Evolutionary conservation across 2,888 invertebrate species (phyloP).

Genomic region (Mythimna vitellina): DNA sequence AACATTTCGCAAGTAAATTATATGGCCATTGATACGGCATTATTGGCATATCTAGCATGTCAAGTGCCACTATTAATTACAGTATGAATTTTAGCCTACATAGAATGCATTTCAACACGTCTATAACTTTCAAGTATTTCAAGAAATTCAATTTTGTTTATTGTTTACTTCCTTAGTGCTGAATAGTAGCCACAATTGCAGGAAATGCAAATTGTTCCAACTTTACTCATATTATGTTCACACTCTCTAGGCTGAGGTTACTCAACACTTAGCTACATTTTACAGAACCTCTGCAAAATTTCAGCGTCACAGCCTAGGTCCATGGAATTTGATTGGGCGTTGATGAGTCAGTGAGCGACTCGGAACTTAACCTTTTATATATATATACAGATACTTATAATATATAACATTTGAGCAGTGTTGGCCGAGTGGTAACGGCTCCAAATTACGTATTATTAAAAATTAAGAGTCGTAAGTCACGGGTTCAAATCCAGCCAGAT

Average conservation of each 20-base stretch:
- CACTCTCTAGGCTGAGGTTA: background rate
- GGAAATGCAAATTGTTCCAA: slow-evolving; percentile 6
- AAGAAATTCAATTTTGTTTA: slow-evolving; percentile 34
- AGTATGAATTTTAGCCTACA: background rate
- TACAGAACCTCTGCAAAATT: too few relatives aligned
- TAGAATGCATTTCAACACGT: slow-evolving; percentile 4
- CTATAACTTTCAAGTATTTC: slow-evolving; percentile 21
- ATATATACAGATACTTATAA: background rate
- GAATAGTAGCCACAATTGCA: slow-evolving; percentile 16
- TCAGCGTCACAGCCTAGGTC: too few relatives aligned
- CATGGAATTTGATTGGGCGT: too few relatives aligned
- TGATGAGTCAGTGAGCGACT: too few relatives aligned
- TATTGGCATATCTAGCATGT: background rate
- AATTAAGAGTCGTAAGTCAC: too few relatives aligned
- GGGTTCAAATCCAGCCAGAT: too few relatives aligned
- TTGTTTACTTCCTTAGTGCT: slow-evolving; percentile 28
- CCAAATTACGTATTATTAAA: too few relatives aligned
- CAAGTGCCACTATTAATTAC: background rate
- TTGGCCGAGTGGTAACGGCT: too few relatives aligned
- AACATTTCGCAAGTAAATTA: slow-evolving; percentile 1
- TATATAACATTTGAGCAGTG: too few relatives aligned
- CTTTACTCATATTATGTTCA: slow-evolving; percentile 14
- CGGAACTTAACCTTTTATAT: too few relatives aligned
- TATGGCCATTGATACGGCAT: background rate
- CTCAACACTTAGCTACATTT: too few relatives aligned